These are phyloP conservation scores for Echinarachnius parma DNA, from an alignment of 53 echinoderm and acorn worm species.

Conservation along the genomic window DNA sequence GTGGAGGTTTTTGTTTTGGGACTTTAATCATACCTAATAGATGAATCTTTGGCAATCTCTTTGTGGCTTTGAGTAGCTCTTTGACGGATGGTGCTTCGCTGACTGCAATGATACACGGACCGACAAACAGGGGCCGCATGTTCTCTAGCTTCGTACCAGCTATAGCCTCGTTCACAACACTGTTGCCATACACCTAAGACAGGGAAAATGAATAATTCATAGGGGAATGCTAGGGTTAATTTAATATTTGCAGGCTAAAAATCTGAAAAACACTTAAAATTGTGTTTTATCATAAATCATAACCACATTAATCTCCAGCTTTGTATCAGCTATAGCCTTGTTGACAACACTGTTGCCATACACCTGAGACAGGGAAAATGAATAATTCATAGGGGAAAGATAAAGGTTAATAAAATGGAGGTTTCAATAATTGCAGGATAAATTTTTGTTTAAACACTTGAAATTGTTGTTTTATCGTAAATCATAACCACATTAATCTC, in stretches of 20 bases:
- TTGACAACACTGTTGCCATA: conserved; percentile 28
- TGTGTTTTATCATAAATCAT: no score
- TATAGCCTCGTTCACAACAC: conserved; percentile 45
- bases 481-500: no score
- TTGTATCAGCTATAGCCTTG: conserved; percentile 54
- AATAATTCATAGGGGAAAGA: background rate
- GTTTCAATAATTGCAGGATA: no score
- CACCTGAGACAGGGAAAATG: conserved; percentile 3
- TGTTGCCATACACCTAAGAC: conserved; percentile 39
- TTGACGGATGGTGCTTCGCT: conserved; percentile 67
- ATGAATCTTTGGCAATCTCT: conserved; percentile 64
- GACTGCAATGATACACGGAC: conserved; percentile 55
- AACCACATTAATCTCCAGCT: no score
- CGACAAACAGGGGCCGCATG: conserved; percentile 62
- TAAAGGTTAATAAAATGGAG: no score
- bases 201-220: background rate
- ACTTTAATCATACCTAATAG: conserved; percentile 56
- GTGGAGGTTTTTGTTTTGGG: no score
- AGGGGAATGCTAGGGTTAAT: no score
- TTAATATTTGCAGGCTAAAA: no score
- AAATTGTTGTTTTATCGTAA: no score
- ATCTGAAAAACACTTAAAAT: no score
- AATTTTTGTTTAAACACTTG: no score
- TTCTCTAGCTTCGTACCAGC: conserved; percentile 54
- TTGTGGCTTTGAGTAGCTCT: conserved; percentile 74